Conservation (phyloP, 2,113 vertebrate species). For the Sialia sialis region DNA sequence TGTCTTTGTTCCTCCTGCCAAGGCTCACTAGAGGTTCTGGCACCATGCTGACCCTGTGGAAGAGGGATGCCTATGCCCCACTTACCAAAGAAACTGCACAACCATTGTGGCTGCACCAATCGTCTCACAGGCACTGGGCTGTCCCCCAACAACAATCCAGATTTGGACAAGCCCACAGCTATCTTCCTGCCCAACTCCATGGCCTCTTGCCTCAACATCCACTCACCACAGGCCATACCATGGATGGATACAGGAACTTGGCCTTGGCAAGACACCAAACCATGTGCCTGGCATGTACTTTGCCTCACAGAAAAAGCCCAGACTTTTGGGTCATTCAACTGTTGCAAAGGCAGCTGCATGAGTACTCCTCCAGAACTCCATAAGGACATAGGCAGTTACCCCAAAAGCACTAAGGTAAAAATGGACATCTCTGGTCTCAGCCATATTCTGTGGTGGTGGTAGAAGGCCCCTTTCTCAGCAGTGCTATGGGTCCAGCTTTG, state of each 20-base stretch:
- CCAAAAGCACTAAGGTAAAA: not conserved
- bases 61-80: fast-evolving
- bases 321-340: not conserved
- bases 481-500: not conserved
- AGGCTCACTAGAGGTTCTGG: not conserved
- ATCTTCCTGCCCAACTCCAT: not conserved
- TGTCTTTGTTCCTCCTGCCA: not conserved
- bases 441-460: not conserved
- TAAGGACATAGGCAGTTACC: not conserved
- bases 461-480: not conserved
- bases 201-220: not conserved
- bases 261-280: not conserved
- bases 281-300: not conserved
- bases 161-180: not conserved
- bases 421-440: not conserved
- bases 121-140: fast-evolving
- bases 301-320: not conserved
- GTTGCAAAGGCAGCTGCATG: not conserved
- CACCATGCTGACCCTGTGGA: fast-evolving
- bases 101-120: not conserved
- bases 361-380: not conserved
- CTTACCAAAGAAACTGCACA: not conserved
- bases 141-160: not conserved
- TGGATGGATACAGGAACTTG: not conserved
- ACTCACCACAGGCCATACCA: not conserved